Percentiles rank a stretch among this genome's conserved stretches.
Evolutionary conservation across 2,888 invertebrate genomes (phyloP).

Genomic region (Leucophora obtusa): DNA sequence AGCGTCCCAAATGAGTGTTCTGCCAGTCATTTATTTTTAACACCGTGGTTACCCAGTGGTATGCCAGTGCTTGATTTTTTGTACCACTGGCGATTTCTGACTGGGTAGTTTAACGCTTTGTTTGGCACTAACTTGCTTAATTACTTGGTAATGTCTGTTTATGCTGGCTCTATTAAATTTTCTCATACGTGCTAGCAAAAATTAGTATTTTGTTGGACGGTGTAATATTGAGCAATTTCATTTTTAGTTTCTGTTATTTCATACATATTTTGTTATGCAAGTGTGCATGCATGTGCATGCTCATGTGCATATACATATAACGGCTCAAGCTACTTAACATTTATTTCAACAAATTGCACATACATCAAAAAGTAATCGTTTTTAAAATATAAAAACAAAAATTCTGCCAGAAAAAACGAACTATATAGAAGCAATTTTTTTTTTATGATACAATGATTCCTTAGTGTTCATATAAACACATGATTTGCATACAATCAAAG

Average conservation of each 20-base stretch:
- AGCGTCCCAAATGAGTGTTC: too few species aligned
- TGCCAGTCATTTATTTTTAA: too few species aligned
- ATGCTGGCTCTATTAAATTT: too few species aligned
- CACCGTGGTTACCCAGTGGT: too few species aligned
- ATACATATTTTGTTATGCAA: background rate
- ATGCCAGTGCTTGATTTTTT: too few species aligned
- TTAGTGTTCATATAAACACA: background rate
- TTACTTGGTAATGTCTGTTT: too few species aligned
- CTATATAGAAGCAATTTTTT: background rate
- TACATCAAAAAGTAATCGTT: slow-evolving; percentile 65
- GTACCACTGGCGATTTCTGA: too few species aligned
- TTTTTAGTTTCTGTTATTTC: background rate
- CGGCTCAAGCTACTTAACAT: slow-evolving; percentile 57
- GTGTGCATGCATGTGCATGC: slow-evolving; percentile 10
- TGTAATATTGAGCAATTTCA: background rate
- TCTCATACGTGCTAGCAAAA: background rate
- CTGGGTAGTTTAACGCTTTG: too few species aligned
- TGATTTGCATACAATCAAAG: background rate
- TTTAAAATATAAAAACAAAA: slow-evolving; percentile 17
- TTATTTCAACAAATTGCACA: slow-evolving; percentile 66
- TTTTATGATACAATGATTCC: background rate
- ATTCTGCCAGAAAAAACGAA: background rate
- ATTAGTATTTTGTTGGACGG: background rate
- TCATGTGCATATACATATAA: background rate
- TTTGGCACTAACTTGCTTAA: too few species aligned